Conservation (phyloP, 1,140 invertebrate species). For the Cephus cinctus region DNA sequence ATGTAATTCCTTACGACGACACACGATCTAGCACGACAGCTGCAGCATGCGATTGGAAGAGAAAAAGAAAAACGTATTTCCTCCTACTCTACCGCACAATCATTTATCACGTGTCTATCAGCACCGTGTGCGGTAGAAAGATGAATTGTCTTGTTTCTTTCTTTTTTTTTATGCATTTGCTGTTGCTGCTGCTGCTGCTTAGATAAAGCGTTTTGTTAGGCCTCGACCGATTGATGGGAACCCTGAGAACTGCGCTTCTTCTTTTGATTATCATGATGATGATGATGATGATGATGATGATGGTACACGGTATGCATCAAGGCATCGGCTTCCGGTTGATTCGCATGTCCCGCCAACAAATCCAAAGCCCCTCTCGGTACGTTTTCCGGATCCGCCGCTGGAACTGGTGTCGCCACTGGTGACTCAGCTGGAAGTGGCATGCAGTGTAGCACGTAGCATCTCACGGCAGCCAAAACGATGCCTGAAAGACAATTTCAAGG, state of each 20-base stretch:
- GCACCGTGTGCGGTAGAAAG: background rate
- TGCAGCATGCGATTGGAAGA: too few relatives aligned
- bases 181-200: too few relatives aligned
- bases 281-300: constrained; percentile 38
- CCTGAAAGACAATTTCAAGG: too few relatives aligned
- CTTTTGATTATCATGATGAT: constrained; percentile 44
- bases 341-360: constrained; percentile 43
- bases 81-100: too few relatives aligned
- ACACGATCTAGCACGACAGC: too few relatives aligned
- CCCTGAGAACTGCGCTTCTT: constrained; percentile 49
- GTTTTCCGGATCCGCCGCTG: constrained; percentile 31
- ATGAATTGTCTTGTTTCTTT: background rate
- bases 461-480: constrained; percentile 41
- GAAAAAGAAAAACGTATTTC: too few relatives aligned
- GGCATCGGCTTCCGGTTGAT: constrained; percentile 43
- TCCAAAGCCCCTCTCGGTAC: constrained; percentile 38
- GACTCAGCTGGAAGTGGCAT: constrained; percentile 43
- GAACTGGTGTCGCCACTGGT: constrained; percentile 41
- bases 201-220: constrained; percentile 35
- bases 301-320: constrained; percentile 35
- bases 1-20: too few relatives aligned
- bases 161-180: background rate
- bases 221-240: constrained; percentile 42
- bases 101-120: too few relatives aligned
- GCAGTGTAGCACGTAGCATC: constrained; percentile 49